These are phyloP conservation scores for Mesorhabditis sp. DNA, from an alignment of 2,888 invertebrate species.

Conservation along the genomic window DNA sequence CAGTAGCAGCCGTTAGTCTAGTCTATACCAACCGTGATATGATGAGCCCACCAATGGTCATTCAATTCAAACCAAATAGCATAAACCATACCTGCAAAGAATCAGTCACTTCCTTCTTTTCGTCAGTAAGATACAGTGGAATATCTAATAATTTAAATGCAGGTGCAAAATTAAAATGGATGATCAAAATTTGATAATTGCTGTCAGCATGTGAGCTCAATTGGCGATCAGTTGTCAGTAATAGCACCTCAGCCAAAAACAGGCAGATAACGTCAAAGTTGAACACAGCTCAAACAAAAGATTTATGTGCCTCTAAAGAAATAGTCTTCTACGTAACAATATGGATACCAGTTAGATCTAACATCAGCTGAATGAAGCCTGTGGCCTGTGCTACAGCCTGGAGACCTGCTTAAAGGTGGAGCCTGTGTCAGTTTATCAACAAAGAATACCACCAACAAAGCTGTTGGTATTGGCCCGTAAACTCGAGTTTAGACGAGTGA, in stretches of 20 bases:
- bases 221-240: constrained; percentile 75
- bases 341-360: constrained; percentile 70
- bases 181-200: constrained; percentile 80
- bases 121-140: constrained; percentile 73
- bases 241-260: constrained; percentile 76
- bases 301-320: constrained; percentile 69
- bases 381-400: constrained; percentile 66
- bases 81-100: constrained; percentile 75
- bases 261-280: constrained; percentile 70
- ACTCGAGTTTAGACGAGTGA: constrained; percentile 78
- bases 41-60: no score
- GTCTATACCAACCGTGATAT: no score
- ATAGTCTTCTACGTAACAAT: constrained; percentile 71
- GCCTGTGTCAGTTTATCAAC: constrained; percentile 72
- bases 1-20: no score
- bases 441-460: constrained; percentile 69
- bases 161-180: constrained; percentile 79
- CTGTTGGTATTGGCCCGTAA: constrained; percentile 76
- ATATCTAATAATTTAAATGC: constrained; percentile 79
- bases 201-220: no score
- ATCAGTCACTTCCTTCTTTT: constrained; percentile 47
- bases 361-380: constrained; percentile 72
- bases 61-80: constrained; percentile 69
- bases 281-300: constrained; percentile 73
- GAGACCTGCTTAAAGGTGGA: constrained; percentile 77